Evolutionary conservation across 1,140 invertebrate species (phyloP).

Genomic region (Magallana ariakensis): DNA sequence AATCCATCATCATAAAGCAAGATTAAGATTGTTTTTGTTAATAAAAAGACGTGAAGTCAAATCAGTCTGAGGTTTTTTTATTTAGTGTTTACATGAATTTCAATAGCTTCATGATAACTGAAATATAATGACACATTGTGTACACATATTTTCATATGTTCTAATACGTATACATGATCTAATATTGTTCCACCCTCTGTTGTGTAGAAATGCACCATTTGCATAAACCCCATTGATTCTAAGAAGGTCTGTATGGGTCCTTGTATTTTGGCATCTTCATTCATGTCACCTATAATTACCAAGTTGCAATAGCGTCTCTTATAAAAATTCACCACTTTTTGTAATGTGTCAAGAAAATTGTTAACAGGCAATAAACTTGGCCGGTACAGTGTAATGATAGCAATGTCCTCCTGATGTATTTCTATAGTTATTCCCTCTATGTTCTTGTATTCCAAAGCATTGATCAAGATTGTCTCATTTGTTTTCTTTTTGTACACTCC

Average conservation of each 20-base stretch:
- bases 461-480: constrained; percentile 14
- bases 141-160: not conserved
- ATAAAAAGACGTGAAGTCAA: no score
- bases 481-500: constrained; percentile 13
- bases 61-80: no score
- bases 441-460: not conserved
- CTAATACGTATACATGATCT: not conserved
- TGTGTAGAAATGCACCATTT: constrained; percentile 17
- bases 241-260: not conserved
- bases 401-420: not conserved
- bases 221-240: constrained; percentile 13
- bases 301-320: not conserved
- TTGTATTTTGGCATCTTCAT: constrained; percentile 22
- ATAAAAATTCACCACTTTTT: constrained; percentile 20
- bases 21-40: no score
- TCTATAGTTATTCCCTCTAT: no score
- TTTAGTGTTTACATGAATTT: not conserved
- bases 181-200: constrained; percentile 34
- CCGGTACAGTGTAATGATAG: not conserved
- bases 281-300: constrained; percentile 30
- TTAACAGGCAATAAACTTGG: not conserved
- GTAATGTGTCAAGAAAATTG: constrained; percentile 20
- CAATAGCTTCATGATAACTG: not conserved
- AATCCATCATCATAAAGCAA: no score
- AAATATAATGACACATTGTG: not conserved